Evolutionary conservation across 2,797 vertebrate species (phyloP).

Genomic region (Strix occidentalis): DNA sequence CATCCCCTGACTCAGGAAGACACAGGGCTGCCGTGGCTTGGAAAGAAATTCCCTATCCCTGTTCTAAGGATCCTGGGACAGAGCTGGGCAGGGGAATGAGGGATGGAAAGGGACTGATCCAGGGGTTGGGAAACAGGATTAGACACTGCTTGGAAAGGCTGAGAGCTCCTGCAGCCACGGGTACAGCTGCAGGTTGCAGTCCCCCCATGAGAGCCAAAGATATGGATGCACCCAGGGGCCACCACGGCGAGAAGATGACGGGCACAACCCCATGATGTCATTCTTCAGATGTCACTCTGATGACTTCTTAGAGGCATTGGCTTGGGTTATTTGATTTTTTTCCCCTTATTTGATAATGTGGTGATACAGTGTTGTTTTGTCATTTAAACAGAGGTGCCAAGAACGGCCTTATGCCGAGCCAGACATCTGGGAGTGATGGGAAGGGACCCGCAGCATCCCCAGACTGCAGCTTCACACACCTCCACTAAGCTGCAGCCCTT

Average conservation of each 20-base stretch:
- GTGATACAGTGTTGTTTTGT: fast-evolving
- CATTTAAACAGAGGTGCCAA: neutral
- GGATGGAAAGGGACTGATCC: neutral
- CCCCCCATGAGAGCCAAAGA: fast-evolving
- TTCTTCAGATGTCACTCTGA: neutral
- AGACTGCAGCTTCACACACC: neutral
- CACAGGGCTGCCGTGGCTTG: fast-evolving
- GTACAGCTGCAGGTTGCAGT: neutral
- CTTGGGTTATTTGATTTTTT: neutral
- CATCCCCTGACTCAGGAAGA: fast-evolving
- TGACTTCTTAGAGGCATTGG: neutral
- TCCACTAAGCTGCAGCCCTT: neutral
- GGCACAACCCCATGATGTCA: neutral
- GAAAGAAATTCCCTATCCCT: neutral
- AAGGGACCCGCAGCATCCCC: neutral
- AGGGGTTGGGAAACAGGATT: neutral
- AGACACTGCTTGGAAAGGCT: fast-evolving
- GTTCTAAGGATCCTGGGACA: neutral
- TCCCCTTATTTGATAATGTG: neutral
- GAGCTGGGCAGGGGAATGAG: neutral
- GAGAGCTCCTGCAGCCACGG: neutral
- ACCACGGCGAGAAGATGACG: neutral
- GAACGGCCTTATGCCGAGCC: neutral
- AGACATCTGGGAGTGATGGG: neutral
- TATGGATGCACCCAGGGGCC: fast-evolving